A percentile compares a stretch with the other conserved stretches of the same genome.
Evolutionary conservation across 1,140 invertebrate genomes (phyloP).

Genomic region (Mycetomoellerius zeteki): DNA sequence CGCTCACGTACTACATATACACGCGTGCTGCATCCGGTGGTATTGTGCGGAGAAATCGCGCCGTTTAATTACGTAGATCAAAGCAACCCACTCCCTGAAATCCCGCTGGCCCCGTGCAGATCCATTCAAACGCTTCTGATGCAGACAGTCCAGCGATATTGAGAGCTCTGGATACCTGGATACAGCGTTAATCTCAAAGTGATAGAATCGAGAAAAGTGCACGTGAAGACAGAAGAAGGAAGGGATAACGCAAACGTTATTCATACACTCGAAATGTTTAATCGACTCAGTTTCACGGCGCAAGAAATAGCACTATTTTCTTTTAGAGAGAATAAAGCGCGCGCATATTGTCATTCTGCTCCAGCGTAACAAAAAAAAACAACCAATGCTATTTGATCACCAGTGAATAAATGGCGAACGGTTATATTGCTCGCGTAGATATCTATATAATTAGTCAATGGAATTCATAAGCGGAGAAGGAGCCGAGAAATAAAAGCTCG

Average conservation of each 20-base stretch:
- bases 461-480: not conserved
- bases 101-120: not conserved
- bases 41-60: slow-evolving; percentile 63
- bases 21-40: slow-evolving; percentile 11
- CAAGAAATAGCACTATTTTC: not conserved
- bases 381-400: not conserved
- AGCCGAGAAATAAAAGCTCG: slow-evolving; percentile 26
- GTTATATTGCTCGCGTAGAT: not conserved
- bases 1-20: not conserved
- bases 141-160: slow-evolving; percentile 27
- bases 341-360: not conserved
- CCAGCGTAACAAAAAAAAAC: not conserved
- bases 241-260: not conserved
- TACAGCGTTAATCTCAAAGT: slow-evolving; percentile 9
- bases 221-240: not conserved
- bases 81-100: slow-evolving; percentile 30
- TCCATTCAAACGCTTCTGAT: slow-evolving; percentile 41
- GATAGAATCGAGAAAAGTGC: slow-evolving; percentile 5
- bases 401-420: not conserved
- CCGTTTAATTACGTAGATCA: slow-evolving; percentile 69
- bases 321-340: not conserved
- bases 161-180: not conserved
- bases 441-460: slow-evolving; percentile 16
- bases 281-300: not conserved
- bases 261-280: not conserved